phyloP scores from a whole-genome alignment of 2,797 vertebrate species.

The Eulemur mongoz region DNA sequence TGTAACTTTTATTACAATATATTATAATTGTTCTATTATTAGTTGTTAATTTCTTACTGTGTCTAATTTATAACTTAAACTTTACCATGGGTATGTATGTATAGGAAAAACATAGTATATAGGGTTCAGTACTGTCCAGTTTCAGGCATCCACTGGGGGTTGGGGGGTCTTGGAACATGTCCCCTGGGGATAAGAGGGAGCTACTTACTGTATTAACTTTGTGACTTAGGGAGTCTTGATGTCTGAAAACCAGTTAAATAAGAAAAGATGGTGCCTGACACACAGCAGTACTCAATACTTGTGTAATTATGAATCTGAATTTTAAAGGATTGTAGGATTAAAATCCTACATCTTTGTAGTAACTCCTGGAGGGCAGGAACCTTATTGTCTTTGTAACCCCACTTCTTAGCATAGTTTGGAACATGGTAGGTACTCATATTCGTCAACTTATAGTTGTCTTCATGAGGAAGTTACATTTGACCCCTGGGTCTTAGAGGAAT shows the following conservation, averaged over 20 bases:
- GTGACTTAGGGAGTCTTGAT: background rate
- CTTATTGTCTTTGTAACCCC: background rate
- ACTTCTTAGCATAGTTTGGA: conserved; percentile 2
- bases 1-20: background rate
- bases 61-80: background rate
- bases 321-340: background rate
- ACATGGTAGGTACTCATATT: background rate
- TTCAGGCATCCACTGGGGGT: background rate
- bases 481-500: background rate
- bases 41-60: background rate
- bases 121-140: background rate
- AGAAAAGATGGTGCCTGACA: background rate
- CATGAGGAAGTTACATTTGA: background rate
- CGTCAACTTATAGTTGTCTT: background rate
- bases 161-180: background rate
- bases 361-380: background rate
- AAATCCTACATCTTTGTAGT: background rate
- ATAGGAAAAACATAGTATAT: background rate
- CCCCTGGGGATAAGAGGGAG: background rate
- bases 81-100: background rate
- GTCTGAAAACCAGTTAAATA: background rate
- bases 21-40: background rate
- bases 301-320: background rate
- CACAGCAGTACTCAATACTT: background rate
- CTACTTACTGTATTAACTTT: background rate